These are phyloP conservation scores for Clinocottus analis DNA, from an alignment of 2,113 vertebrate genomes.

Conservation along the genomic window DNA sequence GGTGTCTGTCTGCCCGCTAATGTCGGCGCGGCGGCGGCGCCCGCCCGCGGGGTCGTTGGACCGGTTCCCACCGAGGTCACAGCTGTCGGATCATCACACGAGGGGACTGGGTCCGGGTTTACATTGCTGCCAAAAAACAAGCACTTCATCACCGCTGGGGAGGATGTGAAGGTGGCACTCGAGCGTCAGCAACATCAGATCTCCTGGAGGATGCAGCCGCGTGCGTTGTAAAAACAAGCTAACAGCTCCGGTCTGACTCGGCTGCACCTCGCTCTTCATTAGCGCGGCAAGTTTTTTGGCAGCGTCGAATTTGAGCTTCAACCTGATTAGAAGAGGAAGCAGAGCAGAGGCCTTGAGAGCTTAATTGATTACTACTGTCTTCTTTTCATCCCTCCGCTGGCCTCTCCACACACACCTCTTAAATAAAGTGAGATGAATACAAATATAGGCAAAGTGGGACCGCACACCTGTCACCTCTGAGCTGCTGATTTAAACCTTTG, in stretches of 20 bases:
- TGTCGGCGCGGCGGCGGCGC: constrained; percentile 43
- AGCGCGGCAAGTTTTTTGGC: constrained; percentile 54
- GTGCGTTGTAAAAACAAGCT: constrained; percentile 39
- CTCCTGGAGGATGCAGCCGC: constrained; percentile 19
- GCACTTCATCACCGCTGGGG: constrained; percentile 44
- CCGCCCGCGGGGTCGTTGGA: constrained; percentile 66
- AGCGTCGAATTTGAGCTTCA: constrained; percentile 59
- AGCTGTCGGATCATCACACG: constrained; percentile 71
- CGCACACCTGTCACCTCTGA: constrained; percentile 77
- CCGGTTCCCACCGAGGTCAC: constrained; percentile 70
- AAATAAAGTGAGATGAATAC: constrained; percentile 77
- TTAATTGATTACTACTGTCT: constrained; percentile 78
- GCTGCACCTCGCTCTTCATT: constrained; percentile 57
- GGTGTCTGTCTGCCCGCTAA: constrained; percentile 50
- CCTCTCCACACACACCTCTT: constrained; percentile 51
- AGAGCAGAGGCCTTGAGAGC: constrained; percentile 70
- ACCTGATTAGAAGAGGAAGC: constrained; percentile 71
- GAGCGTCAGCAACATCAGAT: constrained; percentile 26
- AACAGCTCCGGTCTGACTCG: constrained; percentile 39
- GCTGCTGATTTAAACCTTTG: constrained; percentile 70
- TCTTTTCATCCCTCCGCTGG: constrained; percentile 49
- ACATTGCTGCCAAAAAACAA: constrained; percentile 61
- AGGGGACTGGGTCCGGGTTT: constrained; percentile 58
- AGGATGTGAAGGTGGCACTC: constrained; percentile 41
- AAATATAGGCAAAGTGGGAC: constrained; percentile 67